A percentile compares a stretch with the other conserved stretches of the same genome.
phyloP scores from a whole-genome alignment of 1,140 invertebrate genomes.

The Drosophila bocki region DNA sequence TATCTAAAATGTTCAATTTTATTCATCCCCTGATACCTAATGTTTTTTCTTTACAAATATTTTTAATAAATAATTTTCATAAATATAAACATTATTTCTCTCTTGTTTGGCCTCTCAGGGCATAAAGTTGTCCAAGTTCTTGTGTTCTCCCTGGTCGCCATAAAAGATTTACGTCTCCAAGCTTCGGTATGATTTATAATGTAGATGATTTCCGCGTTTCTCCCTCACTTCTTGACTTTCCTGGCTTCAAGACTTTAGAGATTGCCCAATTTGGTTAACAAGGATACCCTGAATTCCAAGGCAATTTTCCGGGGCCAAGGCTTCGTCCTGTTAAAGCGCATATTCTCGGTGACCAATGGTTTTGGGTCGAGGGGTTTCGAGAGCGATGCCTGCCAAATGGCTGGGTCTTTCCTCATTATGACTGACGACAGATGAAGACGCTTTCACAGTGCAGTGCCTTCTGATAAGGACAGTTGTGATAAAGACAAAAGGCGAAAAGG shows the following conservation, averaged over 20 bases:
- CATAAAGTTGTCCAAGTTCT: slow-evolving; percentile 23
- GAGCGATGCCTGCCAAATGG: slow-evolving; percentile 34
- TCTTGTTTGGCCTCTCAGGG: not conserved
- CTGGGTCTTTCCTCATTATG: slow-evolving; percentile 17
- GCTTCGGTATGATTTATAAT: slow-evolving; percentile 31
- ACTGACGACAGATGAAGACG: slow-evolving; percentile 51
- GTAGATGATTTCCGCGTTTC: slow-evolving; percentile 21
- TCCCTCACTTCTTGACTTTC: not conserved
- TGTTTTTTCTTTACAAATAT: not conserved
- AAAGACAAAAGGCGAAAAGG: slow-evolving; percentile 46
- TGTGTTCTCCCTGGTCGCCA: slow-evolving; percentile 23
- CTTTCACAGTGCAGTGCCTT: slow-evolving; percentile 67
- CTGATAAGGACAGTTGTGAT: slow-evolving; percentile 60
- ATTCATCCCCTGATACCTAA: not conserved
- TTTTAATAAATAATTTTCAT: slow-evolving; percentile 10
- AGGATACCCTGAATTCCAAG: not conserved
- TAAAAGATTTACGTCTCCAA: slow-evolving; percentile 32
- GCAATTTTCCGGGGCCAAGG: slow-evolving; percentile 2
- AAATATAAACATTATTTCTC: slow-evolving; percentile 1
- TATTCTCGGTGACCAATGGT: slow-evolving; percentile 17
- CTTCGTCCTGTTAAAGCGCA: slow-evolving; percentile 1
- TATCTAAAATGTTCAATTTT: not conserved
- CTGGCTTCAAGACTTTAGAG: not conserved
- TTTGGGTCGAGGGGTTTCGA: slow-evolving; percentile 12
- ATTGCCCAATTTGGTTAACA: slow-evolving; percentile 3